Percentiles rank a stretch among this genome's conserved stretches.
These are phyloP conservation scores for Pristiophorus japonicus DNA, from an alignment of 2,113 vertebrate genomes.

Conservation along the genomic window DNA sequence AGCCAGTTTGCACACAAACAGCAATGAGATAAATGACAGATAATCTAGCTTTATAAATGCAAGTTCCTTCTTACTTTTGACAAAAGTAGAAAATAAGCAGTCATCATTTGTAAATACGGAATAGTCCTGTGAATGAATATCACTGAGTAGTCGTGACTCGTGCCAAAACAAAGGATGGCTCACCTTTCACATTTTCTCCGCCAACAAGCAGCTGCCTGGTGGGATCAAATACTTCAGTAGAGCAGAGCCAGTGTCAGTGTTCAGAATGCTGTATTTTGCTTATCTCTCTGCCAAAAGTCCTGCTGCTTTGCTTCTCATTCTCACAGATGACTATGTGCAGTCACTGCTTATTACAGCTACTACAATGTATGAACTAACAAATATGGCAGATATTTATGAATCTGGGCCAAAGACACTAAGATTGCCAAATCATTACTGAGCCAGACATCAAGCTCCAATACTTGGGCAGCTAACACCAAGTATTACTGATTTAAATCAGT, in stretches of 20 bases:
- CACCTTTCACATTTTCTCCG: not conserved
- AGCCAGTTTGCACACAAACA: not conserved
- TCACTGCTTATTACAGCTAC: conserved; percentile 1
- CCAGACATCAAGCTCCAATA: not conserved
- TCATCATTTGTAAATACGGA: not conserved
- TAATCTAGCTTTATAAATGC: not conserved
- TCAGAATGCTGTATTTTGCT: not conserved
- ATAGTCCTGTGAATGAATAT: not conserved
- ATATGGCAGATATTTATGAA: not conserved
- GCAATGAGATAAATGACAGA: not conserved
- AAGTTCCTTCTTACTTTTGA: not conserved
- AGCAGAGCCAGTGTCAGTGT: too few species aligned
- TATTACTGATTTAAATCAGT: not conserved
- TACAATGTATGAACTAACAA: not conserved
- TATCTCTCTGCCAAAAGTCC: not conserved
- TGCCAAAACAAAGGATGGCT: not conserved
- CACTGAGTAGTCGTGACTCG: not conserved
- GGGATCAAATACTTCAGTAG: not conserved
- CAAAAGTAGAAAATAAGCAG: not conserved
- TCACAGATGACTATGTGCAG: not conserved
- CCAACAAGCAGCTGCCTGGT: not conserved
- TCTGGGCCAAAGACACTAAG: not conserved
- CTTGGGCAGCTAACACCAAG: not conserved
- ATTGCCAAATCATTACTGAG: conserved; percentile 8
- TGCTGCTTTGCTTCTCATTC: conserved; percentile 3